phyloP scores from a whole-genome alignment of 53 echinoderm and acorn worm species.

The Luidia sarsii region DNA sequence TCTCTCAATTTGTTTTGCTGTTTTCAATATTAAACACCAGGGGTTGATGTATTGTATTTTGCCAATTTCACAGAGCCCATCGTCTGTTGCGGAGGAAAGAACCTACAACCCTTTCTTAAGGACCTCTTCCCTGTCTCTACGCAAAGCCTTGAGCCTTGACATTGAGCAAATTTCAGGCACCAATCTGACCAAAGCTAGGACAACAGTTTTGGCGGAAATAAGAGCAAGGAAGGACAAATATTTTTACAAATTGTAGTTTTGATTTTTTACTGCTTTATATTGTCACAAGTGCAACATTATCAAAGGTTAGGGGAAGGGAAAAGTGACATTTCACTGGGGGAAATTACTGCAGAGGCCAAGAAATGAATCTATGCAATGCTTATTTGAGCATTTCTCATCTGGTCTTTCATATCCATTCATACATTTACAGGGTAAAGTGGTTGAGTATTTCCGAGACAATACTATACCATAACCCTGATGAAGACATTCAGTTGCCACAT shows the following conservation, averaged over 20 bases:
- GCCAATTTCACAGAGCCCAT: constrained; percentile 61
- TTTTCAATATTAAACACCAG: background rate
- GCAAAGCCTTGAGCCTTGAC: constrained; percentile 45
- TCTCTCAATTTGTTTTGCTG: background rate
- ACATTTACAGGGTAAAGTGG: too few relatives aligned
- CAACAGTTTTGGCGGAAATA: constrained; percentile 64
- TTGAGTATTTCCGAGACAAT: too few relatives aligned
- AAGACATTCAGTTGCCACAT: too few relatives aligned
- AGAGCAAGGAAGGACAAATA: constrained; percentile 78
- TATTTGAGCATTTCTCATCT: too few relatives aligned
- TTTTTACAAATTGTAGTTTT: constrained; percentile 82
- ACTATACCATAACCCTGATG: too few relatives aligned
- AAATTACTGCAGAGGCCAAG: too few relatives aligned
- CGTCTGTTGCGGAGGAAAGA: constrained; percentile 81
- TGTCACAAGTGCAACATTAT: too few relatives aligned
- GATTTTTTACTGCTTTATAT: too few relatives aligned
- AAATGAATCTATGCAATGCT: too few relatives aligned
- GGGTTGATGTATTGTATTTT: background rate
- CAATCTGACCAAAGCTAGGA: constrained; percentile 51
- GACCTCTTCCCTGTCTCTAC: constrained; percentile 55
- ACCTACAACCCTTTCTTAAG: constrained; percentile 94
- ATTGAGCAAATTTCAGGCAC: constrained; percentile 28
- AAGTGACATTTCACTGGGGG: too few relatives aligned
- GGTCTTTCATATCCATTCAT: too few relatives aligned
- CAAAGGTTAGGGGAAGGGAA: too few relatives aligned